A percentile compares a stretch with the other conserved stretches of the same genome.
These are phyloP conservation scores for Coptodon bakossiorum DNA, from an alignment of 2,113 vertebrate species.

Conservation along the genomic window DNA sequence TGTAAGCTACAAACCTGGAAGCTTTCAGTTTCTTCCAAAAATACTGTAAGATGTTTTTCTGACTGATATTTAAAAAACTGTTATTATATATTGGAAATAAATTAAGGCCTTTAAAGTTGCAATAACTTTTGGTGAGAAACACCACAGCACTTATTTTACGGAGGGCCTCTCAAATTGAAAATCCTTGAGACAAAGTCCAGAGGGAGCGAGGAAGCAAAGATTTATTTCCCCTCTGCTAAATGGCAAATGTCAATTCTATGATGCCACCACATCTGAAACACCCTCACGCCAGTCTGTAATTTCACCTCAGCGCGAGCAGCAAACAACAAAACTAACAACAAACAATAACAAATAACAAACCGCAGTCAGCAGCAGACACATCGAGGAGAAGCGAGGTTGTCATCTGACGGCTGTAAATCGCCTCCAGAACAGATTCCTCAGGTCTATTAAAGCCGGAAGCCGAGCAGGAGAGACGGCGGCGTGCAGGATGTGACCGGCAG, in stretches of 20 bases:
- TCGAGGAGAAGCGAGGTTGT: neutral
- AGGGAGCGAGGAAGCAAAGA: neutral
- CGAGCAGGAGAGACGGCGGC: constrained; percentile 5
- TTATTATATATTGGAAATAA: neutral
- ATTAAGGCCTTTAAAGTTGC: neutral
- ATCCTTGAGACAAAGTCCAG: neutral
- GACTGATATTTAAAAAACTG: neutral
- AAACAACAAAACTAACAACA: neutral
- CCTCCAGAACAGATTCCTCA: constrained; percentile 49
- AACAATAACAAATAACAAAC: constrained; percentile 21
- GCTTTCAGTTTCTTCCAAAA: neutral
- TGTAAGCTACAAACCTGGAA: neutral
- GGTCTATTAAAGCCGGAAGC: constrained; percentile 47
- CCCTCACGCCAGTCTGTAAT: neutral
- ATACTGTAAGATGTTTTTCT: neutral
- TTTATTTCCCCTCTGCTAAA: constrained; percentile 24
- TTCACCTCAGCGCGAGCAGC: neutral
- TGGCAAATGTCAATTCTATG: constrained; percentile 37
- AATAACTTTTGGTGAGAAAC: neutral
- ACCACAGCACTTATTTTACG: neutral
- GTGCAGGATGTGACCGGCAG: constrained; percentile 46
- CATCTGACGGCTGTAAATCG: constrained; percentile 22
- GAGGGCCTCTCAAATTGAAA: neutral
- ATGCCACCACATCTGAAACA: neutral
- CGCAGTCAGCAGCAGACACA: neutral